phyloP scores from a whole-genome alignment of 1,140 invertebrate species.

The Asobara japonica region DNA sequence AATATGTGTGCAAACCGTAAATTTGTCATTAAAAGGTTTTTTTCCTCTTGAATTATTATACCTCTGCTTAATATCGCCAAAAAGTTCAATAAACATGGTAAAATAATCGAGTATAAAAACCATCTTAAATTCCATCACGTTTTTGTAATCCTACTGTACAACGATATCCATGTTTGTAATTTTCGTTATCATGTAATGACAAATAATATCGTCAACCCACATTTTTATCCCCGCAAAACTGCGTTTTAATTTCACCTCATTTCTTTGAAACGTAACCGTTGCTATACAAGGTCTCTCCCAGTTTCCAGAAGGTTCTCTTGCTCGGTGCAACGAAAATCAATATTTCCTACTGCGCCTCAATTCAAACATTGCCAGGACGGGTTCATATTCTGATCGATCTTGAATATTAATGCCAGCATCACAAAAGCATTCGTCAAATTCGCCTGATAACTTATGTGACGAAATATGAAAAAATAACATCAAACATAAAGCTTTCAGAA shows the following conservation, averaged over 20 bases:
- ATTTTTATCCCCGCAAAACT: background rate
- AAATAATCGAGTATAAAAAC: too few relatives aligned
- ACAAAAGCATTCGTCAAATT: background rate
- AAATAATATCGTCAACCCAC: background rate
- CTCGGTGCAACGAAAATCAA: background rate
- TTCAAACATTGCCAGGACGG: background rate
- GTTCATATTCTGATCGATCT: background rate
- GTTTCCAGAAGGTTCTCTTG: background rate
- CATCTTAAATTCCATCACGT: too few relatives aligned
- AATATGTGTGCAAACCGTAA: too few relatives aligned
- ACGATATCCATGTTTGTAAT: too few relatives aligned
- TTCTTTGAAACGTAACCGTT: background rate
- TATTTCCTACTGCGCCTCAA: background rate
- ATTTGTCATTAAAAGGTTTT: too few relatives aligned
- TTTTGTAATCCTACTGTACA: too few relatives aligned
- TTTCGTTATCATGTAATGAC: too few relatives aligned
- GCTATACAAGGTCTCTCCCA: background rate
- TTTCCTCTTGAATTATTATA: too few relatives aligned
- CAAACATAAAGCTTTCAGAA: background rate
- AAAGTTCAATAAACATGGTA: too few relatives aligned
- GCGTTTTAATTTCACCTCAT: background rate
- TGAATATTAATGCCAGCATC: background rate
- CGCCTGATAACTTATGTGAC: too few relatives aligned
- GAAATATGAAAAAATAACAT: background rate
- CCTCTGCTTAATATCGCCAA: too few relatives aligned